phyloP scores from a whole-genome alignment of 2,888 invertebrate species.

The Timema podura region DNA sequence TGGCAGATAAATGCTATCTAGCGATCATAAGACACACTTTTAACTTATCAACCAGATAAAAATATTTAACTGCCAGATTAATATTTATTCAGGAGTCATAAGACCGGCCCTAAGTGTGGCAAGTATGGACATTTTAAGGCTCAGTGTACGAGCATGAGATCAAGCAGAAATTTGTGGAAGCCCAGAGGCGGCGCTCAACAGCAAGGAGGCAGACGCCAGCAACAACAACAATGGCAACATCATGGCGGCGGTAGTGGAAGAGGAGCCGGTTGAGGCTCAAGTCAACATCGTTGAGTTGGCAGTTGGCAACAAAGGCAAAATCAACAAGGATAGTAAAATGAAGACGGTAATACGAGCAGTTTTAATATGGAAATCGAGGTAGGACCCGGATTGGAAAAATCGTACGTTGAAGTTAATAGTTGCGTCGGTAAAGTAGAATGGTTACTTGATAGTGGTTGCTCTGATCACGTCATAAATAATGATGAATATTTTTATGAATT shows the following conservation, averaged over 20 bases:
- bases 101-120: too few species aligned
- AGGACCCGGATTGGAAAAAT: neutral
- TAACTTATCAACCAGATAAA: too few species aligned
- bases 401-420: neutral
- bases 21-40: too few species aligned
- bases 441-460: neutral
- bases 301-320: neutral
- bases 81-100: too few species aligned
- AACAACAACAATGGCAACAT: too few species aligned
- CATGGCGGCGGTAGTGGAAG: neutral
- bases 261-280: neutral
- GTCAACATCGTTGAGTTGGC: neutral
- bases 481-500: neutral
- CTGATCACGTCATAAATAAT: slow-evolving; percentile 3
- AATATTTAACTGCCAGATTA: too few species aligned
- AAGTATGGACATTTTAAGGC: neutral
- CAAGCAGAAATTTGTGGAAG: neutral
- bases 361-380: neutral
- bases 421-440: neutral
- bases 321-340: neutral
- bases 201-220: neutral
- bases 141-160: neutral
- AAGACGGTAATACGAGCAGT: neutral
- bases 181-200: neutral
- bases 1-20: too few species aligned